Evolutionary conservation across 1,140 invertebrate genomes (phyloP), one percentile per base, ranked within the genome.

Genomic region (Drosophila parabipectinata): DNA sequence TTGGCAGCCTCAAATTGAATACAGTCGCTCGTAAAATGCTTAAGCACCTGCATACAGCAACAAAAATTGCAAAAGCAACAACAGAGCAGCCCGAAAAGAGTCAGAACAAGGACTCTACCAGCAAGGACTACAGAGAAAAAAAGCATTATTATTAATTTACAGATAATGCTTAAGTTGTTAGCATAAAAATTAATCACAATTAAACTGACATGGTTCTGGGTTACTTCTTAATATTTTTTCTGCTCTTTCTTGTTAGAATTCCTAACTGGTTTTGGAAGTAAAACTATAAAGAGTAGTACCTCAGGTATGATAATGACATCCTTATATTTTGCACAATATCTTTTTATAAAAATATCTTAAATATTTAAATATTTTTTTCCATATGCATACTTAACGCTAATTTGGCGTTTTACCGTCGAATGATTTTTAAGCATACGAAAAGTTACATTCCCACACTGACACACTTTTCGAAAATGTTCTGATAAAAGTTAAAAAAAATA

Each of bases 1-100:
- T 58, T 60, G 75, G 28, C 66, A 80, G 59, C 26, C 26, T 51
- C 64, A 78, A 87, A 85, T 85, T 85, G 81, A 85, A 85, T 85
- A 85, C 81, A 81, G 81, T 82, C 82, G 83, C 77, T 85, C 81
- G 81, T 87, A 85, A 85, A 85, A 77, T 85, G 78, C 77, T 85
- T 85, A 85, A 85, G 81, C 81, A 87, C 82, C 81, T 87, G 82
- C 80, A 79, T 60, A 64, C 61, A 85, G 77, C 67, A 60, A 57
- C 28, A 69, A 26, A n/a, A 28, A 28, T 30, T 48, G 50, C 28
- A 39, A 32, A 30, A 52, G 34, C 34, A 26, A 34, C n/a, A 18
- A 12, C 24, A 32, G n/a, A 32, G 24, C 58, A 44, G 12, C 30
- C 47, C 21, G 34, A 60, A 66, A 45, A 32, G 18, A 61, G 59